Conservation (phyloP, 2,888 invertebrate genomes). For the Clostera curtula region DNA sequence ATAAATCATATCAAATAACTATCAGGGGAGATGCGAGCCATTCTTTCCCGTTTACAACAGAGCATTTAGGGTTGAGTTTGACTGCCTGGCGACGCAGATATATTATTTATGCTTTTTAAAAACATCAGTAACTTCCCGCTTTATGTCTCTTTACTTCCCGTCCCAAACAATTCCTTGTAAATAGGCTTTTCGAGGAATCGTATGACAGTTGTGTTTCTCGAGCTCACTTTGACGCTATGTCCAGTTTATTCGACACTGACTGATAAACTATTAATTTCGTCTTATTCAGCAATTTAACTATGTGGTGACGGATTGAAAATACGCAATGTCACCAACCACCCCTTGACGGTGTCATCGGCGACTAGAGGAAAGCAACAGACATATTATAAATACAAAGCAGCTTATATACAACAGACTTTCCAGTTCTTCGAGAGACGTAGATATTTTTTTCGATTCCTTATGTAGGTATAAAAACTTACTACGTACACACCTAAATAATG, state of each 20-base stretch:
- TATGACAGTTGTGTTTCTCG: not conserved
- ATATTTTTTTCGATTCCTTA: no score
- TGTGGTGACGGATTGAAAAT: no score
- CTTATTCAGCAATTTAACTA: no score
- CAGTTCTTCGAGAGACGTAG: slow-evolving; percentile 13
- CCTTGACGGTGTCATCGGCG: no score
- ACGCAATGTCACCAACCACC: no score
- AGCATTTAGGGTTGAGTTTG: slow-evolving; percentile 51
- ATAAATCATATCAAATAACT: slow-evolving; percentile 84
- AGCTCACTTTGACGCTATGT: slow-evolving; percentile 19
- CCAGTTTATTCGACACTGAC: slow-evolving; percentile 10
- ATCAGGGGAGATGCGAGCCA: slow-evolving; percentile 71
- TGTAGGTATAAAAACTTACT: no score
- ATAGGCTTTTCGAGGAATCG: slow-evolving; percentile 6
- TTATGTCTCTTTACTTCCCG: slow-evolving; percentile 17
- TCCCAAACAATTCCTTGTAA: slow-evolving; percentile 7
- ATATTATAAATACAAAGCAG: no score
- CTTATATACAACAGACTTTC: no score
- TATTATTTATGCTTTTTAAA: slow-evolving; percentile 49
- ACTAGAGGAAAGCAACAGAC: no score
- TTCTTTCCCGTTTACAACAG: slow-evolving; percentile 54
- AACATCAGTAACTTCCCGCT: slow-evolving; percentile 21
- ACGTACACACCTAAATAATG: no score
- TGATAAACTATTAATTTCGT: no score
- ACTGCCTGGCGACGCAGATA: slow-evolving; percentile 40